Percentiles rank a stretch among this genome's conserved stretches.
These are phyloP conservation scores for Myrmecophaga tridactyla DNA, from an alignment of 2,113 vertebrate genomes.

Conservation along the genomic window DNA sequence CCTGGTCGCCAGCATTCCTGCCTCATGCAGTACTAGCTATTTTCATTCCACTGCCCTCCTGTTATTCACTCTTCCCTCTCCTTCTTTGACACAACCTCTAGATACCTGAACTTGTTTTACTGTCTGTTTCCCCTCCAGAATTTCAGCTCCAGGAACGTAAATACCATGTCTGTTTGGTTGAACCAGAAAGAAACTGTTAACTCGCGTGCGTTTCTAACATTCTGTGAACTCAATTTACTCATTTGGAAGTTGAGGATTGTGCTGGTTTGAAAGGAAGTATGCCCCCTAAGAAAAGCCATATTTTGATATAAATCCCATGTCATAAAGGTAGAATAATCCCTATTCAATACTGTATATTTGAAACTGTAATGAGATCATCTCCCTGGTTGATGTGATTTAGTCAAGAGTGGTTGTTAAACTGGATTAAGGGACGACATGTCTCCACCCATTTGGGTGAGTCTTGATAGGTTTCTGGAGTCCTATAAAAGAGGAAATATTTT, in stretches of 20 bases:
- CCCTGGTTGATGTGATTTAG: too few relatives aligned
- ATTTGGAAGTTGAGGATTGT: not conserved
- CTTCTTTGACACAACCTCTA: not conserved
- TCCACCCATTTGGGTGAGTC: too few relatives aligned
- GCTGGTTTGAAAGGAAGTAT: too few relatives aligned
- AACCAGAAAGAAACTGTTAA: not conserved
- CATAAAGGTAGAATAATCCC: too few relatives aligned
- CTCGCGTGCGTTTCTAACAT: not conserved
- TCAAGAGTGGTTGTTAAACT: too few relatives aligned
- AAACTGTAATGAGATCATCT: too few relatives aligned
- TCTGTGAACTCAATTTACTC: not conserved
- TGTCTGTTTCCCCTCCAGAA: not conserved
- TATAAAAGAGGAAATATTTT: too few relatives aligned
- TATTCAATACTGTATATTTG: too few relatives aligned
- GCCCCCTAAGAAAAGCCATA: too few relatives aligned
- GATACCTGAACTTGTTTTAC: not conserved
- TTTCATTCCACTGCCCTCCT: not conserved
- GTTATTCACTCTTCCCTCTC: not conserved
- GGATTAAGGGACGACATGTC: too few relatives aligned
- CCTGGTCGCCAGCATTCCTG: not conserved
- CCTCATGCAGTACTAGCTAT: not conserved
- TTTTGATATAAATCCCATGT: too few relatives aligned
- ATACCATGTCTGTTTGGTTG: not conserved
- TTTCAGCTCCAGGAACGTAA: not conserved
- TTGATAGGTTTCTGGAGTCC: too few relatives aligned